phyloP scores from a whole-genome alignment of 2,797 vertebrate genomes.

The Danio aesculapii region DNA sequence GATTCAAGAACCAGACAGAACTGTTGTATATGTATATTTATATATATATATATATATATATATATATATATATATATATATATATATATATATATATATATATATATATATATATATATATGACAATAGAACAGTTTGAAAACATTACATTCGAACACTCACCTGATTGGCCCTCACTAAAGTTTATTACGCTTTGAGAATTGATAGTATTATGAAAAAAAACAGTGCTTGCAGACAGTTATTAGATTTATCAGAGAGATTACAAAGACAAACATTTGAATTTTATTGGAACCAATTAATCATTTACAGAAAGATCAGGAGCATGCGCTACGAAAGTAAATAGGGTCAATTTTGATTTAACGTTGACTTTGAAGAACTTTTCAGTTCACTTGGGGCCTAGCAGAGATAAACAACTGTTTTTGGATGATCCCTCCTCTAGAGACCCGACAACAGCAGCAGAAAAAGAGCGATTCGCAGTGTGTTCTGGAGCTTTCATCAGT shows the following conservation, averaged over 20 bases:
- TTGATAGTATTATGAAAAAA: not conserved
- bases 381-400: not conserved
- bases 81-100: no score
- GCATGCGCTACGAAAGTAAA: not conserved
- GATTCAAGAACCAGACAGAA: no score
- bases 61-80: no score
- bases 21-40: no score
- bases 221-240: not conserved
- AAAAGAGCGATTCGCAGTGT: not conserved
- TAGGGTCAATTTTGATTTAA: not conserved
- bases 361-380: slow-evolving; percentile 9
- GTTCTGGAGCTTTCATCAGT: slow-evolving; percentile 13
- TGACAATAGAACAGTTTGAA: no score
- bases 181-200: not conserved
- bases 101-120: no score
- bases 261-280: not conserved
- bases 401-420: slow-evolving; percentile 29
- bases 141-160: not conserved
- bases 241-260: not conserved
- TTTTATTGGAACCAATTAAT: not conserved
- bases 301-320: not conserved
- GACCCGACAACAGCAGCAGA: not conserved
- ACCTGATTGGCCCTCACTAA: not conserved
- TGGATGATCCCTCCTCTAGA: slow-evolving; percentile 12
- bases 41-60: no score